Evolutionary conservation across 2,888 invertebrate genomes (phyloP).

Genomic region (Cerastis leucographa): DNA sequence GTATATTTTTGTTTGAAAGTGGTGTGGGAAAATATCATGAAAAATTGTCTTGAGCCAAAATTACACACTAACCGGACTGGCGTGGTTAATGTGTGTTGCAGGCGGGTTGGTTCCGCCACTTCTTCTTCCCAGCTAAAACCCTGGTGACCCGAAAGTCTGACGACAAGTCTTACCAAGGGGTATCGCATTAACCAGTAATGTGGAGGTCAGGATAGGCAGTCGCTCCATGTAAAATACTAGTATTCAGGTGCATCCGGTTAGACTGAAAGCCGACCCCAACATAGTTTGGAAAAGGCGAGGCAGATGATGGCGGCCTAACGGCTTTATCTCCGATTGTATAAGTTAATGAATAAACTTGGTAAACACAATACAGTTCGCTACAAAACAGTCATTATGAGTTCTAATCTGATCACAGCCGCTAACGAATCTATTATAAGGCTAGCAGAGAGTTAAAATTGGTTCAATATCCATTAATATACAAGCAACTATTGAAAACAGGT

Average conservation of each 20-base stretch:
- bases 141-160: not conserved
- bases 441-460: not conserved
- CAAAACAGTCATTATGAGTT: not conserved
- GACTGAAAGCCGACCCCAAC: not conserved
- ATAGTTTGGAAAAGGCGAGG: not conserved
- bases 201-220: not conserved
- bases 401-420: not conserved
- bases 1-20: not conserved
- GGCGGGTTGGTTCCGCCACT: not conserved
- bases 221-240: not conserved
- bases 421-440: conserved; percentile 25
- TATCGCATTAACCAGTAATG: not conserved
- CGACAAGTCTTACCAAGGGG: not conserved
- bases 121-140: not conserved
- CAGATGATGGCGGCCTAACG: not conserved
- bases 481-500: conserved; percentile 36
- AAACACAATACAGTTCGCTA: not conserved
- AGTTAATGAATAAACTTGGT: not conserved
- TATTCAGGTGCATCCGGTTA: not conserved
- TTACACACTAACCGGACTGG: not conserved
- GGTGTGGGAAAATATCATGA: not conserved
- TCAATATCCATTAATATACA: conserved; percentile 29
- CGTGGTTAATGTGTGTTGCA: no score
- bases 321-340: not conserved
- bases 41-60: not conserved